Conservation (phyloP, 2,113 vertebrate genomes). For the Mus pahari region DNA sequence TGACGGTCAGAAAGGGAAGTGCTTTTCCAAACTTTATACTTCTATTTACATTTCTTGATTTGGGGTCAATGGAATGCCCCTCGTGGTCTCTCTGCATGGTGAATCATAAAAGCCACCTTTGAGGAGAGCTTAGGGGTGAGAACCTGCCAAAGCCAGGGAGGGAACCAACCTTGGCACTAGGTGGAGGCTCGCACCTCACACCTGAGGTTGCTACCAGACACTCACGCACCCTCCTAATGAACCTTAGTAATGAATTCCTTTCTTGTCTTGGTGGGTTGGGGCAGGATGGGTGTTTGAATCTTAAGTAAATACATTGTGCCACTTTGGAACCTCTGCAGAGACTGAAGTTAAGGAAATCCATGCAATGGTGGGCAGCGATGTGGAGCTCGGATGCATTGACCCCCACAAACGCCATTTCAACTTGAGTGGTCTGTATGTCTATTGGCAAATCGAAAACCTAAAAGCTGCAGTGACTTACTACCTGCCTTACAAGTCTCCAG, state of each 20-base stretch:
- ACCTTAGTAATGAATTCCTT: not conserved
- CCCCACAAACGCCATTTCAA: not conserved
- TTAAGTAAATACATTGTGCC: no score
- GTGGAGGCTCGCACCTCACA: fast-evolving
- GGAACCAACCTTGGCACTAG: fast-evolving
- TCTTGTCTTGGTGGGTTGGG: not conserved
- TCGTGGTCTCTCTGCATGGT: fast-evolving
- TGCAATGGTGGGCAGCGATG: slow-evolving; percentile 77
- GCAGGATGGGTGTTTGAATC: not conserved
- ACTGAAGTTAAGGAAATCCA: not conserved
- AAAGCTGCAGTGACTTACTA: slow-evolving; percentile 66
- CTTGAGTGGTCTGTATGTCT: slow-evolving; percentile 68
- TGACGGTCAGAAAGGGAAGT: not conserved
- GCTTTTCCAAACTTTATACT: fast-evolving
- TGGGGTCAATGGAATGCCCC: no score
- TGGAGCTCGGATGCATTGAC: slow-evolving; percentile 75
- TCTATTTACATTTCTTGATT: no score
- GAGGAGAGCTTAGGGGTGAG: not conserved
- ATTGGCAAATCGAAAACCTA: slow-evolving; percentile 83
- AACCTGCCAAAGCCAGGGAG: not conserved
- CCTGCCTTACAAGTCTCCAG: slow-evolving; percentile 60
- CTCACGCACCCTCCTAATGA: not conserved
- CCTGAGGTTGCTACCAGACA: not conserved
- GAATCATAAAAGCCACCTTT: not conserved
- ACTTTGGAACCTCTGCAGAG: slow-evolving; percentile 64